Base-by-base conservation (phyloP, 2,797 vertebrate species). In the Gila robusta region DNA sequence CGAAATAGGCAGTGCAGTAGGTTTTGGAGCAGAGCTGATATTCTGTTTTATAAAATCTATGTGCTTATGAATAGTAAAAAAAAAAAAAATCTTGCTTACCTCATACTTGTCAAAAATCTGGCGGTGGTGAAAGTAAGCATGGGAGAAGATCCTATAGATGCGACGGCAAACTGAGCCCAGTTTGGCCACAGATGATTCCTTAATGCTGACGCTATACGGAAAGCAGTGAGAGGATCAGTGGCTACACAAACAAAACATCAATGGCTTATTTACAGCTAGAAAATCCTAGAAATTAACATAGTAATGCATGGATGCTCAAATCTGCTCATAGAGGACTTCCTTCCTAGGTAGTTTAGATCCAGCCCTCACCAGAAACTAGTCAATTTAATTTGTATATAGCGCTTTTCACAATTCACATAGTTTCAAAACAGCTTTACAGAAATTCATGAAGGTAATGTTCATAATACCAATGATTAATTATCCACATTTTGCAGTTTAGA, bases 31-130 rank as follows among this genome's bases (percentile, higher is more conserved):
- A 56, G 8, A 66, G 17, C 1, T 1, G 4, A 32, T 32, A 47
- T 32, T 66, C n/a, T 19, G 56, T 59, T 39, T n/a, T 59, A 77
- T 37, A 16, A 79, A 32, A 49, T 52, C 4, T 35, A 35, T 17
- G 12, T 37, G 44, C 14, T 54, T 39, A 5, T 37, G 12, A 35
- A 21, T 49, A 14, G 44, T 23, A 28, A 62, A 10, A 47, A 12
- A 47, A 4, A 0, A 17, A 19, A 16, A 32, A 21, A 2, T 70
- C 70, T 54, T 73, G n/a, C 80, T 86, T 93, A 99, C 98, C 97
- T 99, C 98, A 92, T 99, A 99, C 92, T 98, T 98, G 93, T 99
- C 98, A 92, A 99, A 99, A 96, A 99, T 99, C 94, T 99, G 98
- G 89, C 98, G 97, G 88, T 99, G 98, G 90, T 99, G 98, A 92